Evolutionary conservation across 1,140 invertebrate genomes (phyloP).

Genomic region (Saccostrea echinata): DNA sequence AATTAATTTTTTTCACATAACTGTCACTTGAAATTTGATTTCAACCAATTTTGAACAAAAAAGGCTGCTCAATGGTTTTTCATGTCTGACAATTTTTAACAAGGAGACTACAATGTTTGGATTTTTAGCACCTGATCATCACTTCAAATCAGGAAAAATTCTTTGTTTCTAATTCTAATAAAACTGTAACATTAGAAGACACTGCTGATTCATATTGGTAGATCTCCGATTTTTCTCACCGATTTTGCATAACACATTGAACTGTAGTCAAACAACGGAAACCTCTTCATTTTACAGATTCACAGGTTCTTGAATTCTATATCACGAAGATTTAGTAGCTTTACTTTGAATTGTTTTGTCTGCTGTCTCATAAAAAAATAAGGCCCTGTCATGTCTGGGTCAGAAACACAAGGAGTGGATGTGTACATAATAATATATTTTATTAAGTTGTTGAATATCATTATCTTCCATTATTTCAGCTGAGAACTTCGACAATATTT

Average conservation of each 20-base stretch:
- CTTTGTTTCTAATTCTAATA: slow-evolving; percentile 9
- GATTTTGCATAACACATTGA: slow-evolving; percentile 16
- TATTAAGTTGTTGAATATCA: not conserved
- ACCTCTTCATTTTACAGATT: not conserved
- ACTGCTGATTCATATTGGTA: not conserved
- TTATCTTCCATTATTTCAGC: too few species aligned
- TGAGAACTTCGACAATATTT: too few species aligned
- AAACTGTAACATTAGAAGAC: slow-evolving; percentile 12
- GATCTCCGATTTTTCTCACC: slow-evolving; percentile 30
- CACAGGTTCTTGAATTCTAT: not conserved
- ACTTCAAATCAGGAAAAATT: not conserved
- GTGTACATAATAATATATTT: not conserved
- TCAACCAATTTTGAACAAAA: not conserved
- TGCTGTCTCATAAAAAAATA: not conserved
- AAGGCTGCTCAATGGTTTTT: not conserved
- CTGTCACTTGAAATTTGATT: not conserved
- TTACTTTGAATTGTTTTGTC: not conserved
- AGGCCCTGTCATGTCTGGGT: not conserved
- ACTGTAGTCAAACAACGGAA: not conserved
- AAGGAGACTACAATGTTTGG: not conserved
- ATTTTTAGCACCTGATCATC: not conserved
- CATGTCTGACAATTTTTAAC: not conserved
- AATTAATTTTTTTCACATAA: not conserved
- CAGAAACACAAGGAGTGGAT: not conserved
- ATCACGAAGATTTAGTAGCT: not conserved